Evolutionary conservation across 2,888 invertebrate species (phyloP).

Genomic region (Hartigia nigra): DNA sequence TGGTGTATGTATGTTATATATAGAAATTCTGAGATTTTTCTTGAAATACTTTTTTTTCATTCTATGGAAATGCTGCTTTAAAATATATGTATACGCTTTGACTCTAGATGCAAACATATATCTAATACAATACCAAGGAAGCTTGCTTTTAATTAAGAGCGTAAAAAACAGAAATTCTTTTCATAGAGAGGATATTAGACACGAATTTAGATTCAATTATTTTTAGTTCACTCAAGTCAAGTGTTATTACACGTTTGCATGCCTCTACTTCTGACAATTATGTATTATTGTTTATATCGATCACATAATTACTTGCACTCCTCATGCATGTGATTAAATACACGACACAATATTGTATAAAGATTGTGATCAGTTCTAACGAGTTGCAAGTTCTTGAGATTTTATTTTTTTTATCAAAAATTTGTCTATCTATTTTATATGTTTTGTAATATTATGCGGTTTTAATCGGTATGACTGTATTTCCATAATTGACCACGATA

Average conservation of each 20-base stretch:
- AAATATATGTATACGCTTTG: slow-evolving; percentile 23
- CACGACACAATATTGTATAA: background rate
- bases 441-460: background rate
- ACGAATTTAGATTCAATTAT: slow-evolving; percentile 21
- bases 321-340: slow-evolving; percentile 43
- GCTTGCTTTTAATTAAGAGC: slow-evolving; percentile 35
- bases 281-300: slow-evolving; percentile 33
- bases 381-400: no score
- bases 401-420: no score
- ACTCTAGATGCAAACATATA: slow-evolving; percentile 9
- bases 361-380: no score
- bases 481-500: background rate
- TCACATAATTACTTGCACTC: slow-evolving; percentile 42
- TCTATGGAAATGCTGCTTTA: slow-evolving; percentile 42
- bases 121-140: slow-evolving; percentile 26
- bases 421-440: background rate
- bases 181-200: slow-evolving; percentile 38
- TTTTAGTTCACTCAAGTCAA: slow-evolving; percentile 5
- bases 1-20: background rate
- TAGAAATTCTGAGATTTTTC: background rate
- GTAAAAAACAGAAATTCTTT: slow-evolving; percentile 43
- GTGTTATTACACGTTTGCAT: slow-evolving; percentile 33
- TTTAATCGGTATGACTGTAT: background rate
- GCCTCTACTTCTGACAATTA: slow-evolving; percentile 35
- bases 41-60: background rate